Base-by-base conservation (phyloP, 1,140 invertebrate species). In the Drosophila tani region DNA sequence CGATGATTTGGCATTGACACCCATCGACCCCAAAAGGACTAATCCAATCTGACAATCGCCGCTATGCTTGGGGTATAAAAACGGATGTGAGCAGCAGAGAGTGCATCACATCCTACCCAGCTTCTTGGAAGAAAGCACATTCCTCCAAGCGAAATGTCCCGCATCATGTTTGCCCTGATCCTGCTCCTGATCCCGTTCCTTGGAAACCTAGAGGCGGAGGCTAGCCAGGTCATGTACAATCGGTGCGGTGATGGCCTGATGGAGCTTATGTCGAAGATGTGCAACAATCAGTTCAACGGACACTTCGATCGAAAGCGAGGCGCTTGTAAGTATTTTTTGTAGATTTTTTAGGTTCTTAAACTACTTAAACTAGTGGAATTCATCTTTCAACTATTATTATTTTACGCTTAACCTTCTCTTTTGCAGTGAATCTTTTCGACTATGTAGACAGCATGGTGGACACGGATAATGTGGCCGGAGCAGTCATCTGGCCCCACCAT, bases 381-480 rank as follows among this genome's bases (percentile, higher is more conserved):
- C 1, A 29, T 29, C 1, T 29, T 29, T 29, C 27, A 29, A 7
- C 27, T 6, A 29, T 1, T 6, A 7, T 29, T 0, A 6, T 29
- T 29, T 29, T 56, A 40, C 19, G 2, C n/a, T 19, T 40, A 14
- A 56, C 19, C 51, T 21, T 14, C 32, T 21, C 14, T 56, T 24
- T 40, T 40, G 19, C 35, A 56, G 53, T 56, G 35, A 56, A 40
- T 24, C 53, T 56, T n/a, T 55, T 55, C 19, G 32, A 55, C 19
- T 55, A 55, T 40, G 51, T 55, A 32, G 32, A 55, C 32, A 40
- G 17, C 12, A 15, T 55, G 35, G 19, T 38, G 35, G 32, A 55
- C 14, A 55, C 19, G 14, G 14, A 56, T 40, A 19, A 56, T 40
- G 35, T 7, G 29, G 29, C 15, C 12, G 50, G 17, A 14, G 50